Percentiles rank a stretch among this genome's conserved stretches.
Conservation (phyloP, 2,113 vertebrate species). For the Dendropsophus ebraccatus region DNA sequence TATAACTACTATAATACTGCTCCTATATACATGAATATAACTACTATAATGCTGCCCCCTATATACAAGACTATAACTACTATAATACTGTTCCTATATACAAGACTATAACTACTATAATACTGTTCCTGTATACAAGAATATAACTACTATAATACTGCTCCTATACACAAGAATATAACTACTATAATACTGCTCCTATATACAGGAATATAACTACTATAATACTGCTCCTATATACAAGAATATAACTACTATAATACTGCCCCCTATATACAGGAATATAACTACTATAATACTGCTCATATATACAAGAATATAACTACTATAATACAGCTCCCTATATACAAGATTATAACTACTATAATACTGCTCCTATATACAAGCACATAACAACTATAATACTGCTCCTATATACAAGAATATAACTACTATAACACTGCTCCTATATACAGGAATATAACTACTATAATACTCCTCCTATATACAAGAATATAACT, state of each 20-base stretch:
- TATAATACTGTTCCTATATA: not conserved
- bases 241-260: not conserved
- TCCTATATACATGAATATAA: not conserved
- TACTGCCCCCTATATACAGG: not conserved
- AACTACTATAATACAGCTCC: not conserved
- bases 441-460: not conserved
- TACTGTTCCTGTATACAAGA: not conserved
- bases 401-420: conserved; percentile 10
- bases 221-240: not conserved
- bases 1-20: not conserved
- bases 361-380: not conserved
- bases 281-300: not conserved
- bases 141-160: not conserved
- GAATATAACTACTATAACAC: conserved; percentile 8
- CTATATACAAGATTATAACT: not conserved
- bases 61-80: not conserved
- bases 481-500: not conserved
- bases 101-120: not conserved
- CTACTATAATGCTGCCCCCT: not conserved
- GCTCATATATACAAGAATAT: not conserved
- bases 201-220: not conserved
- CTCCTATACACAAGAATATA: not conserved
- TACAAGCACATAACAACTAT: conserved; percentile 13
- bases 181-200: not conserved
- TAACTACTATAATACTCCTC: conserved; percentile 14